Evolutionary conservation across 2,888 invertebrate species (phyloP), one percentile per base, ranked within the genome.

Genomic region (Euplagia quadripunctaria): DNA sequence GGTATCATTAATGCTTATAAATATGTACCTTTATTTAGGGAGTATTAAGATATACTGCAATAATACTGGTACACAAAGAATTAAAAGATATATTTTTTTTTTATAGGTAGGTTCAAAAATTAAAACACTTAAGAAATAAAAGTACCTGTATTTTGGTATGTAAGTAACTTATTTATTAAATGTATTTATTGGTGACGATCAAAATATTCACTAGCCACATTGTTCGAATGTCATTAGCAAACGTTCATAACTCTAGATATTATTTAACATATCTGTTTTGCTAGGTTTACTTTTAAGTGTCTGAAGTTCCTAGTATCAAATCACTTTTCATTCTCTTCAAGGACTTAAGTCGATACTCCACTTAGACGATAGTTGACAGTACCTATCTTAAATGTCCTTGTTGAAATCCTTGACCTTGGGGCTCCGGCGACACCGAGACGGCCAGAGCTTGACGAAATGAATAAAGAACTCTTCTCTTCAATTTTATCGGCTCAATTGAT

Each of bases 341-440:
- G 17, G 1, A 31, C 31, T 5, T 42, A 20, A 46, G 20, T 69
- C 61, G 17, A 69, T 69, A 69, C 20, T 68, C 20, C 49, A n/a
- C 69, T 49, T 61, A 46, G 61, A 46, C 43, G 55, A n/a, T 61
- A 9, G 14, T 20, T 46, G 16, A 46, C 68, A 61, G 71, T 31
- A 31, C 43, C 0, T 43, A 64, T 55, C 67, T 14, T 6, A 68
- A 14, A 63, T 64, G 76, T 83, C 82, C 82, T 83, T 77, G 72
- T 52, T 55, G 49, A 14, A 11, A 75, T 83, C 84, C 84, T 80
- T 80, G 80, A 76, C 82, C 83, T 81, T 70, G 75, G 71, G 61
- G 70, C 68, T 75, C 63, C 51, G 79, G 72, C 75, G 73, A 68
- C 75, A 76, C 31, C 70, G 76, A 75, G 77, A 66, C 84, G 74